A percentile compares a stretch with the other conserved stretches of the same genome.
These are phyloP conservation scores for Drosophila planitibia DNA, from an alignment of 2,888 invertebrate species.

Conservation along the genomic window DNA sequence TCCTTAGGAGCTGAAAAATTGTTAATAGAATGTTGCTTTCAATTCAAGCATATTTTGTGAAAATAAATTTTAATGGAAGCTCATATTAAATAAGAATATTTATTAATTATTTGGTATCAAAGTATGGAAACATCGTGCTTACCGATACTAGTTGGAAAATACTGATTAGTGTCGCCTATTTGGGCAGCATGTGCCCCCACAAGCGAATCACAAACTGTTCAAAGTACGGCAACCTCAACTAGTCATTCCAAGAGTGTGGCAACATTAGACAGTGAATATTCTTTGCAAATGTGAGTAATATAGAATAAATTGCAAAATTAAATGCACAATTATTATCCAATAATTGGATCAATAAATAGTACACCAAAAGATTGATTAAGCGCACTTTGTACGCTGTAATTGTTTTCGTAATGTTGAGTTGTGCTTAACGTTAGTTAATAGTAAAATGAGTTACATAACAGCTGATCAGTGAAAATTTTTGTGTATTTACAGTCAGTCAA, in stretches of 20 bases:
- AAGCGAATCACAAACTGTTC: neutral
- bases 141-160: neutral
- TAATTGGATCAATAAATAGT: neutral
- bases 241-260: constrained; percentile 24
- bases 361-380: neutral
- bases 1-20: neutral
- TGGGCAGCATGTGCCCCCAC: neutral
- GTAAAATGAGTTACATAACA: constrained; percentile 68
- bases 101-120: neutral
- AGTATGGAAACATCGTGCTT: neutral
- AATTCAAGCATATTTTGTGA: neutral
- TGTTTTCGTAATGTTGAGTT: neutral
- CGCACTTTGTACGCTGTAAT: neutral
- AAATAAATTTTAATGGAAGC: neutral
- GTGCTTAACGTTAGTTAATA: neutral
- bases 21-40: neutral
- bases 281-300: constrained; percentile 63
- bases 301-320: constrained; percentile 7
- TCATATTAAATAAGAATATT: neutral
- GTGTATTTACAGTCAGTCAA: constrained; percentile 25
- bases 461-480: constrained; percentile 32
- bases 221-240: constrained; percentile 17
- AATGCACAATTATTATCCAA: neutral
- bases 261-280: constrained; percentile 34
- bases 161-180: neutral